Base-by-base conservation (phyloP, 2,888 invertebrate species). In the Plagiodera versicolora region DNA sequence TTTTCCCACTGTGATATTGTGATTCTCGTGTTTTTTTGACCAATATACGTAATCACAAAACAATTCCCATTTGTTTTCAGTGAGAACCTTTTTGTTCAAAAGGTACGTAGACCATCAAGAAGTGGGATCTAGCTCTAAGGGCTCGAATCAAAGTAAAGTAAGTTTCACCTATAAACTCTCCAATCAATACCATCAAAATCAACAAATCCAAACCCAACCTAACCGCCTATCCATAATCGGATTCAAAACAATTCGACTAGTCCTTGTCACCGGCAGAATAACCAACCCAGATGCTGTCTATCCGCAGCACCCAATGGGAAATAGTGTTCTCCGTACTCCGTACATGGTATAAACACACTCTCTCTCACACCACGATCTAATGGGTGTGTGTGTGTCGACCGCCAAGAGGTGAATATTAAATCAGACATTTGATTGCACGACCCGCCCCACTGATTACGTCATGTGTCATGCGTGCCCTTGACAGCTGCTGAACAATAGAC, bases 381-480 rank as follows among this genome's bases (percentile, higher is more conserved):
- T 39, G 39, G 39, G 39, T 14, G 39, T 14, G 39, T 39, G 39
- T 39, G 39, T 39, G 65, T 61, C 73, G 72, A 66, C 68, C 72
- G 71, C 74, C 76, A 75, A 67, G 67, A 76, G 76, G 77, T 78
- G 79, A 78, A 79, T 79, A 79, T 78, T 77, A 79, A 79, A 79
- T 79, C 79, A 79, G 78, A 77, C 77, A 75, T 74, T 77, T 79
- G 79, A 79, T 79, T 79, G 78, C 78, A 72, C 75, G 76, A 74
- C 76, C 74, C 78, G 77, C 79, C 79, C 75, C 77, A 74, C 74
- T 73, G 75, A 78, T 78, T 77, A 79, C 77, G 77, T 79, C 78
- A 79, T 78, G 76, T 78, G 78, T 78, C 79, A 77, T 75, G 76
- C 74, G 76, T 77, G 77, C 70, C 75, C 69, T 67, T 77, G 77